Evolutionary conservation across 2,113 vertebrate genomes (phyloP).

Genomic region (Acrocephalus arundinaceus): DNA sequence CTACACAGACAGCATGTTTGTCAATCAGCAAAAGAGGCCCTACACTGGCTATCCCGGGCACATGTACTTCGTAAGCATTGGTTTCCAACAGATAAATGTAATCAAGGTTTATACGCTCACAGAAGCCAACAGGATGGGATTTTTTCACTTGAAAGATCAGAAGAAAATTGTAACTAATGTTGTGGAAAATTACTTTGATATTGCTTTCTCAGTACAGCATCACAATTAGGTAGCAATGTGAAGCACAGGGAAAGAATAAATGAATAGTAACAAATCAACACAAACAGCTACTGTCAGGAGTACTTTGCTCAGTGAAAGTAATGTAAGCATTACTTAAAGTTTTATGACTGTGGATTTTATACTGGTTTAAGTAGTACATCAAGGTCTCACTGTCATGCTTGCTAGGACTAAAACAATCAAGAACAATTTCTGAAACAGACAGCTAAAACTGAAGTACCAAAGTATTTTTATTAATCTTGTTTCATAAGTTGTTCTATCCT

Average conservation of each 20-base stretch:
- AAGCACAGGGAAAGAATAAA: slow-evolving; percentile 75
- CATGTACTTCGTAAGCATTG: slow-evolving; percentile 66
- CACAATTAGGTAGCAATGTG: slow-evolving; percentile 82
- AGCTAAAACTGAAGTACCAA: slow-evolving; percentile 17
- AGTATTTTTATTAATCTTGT: slow-evolving; percentile 50
- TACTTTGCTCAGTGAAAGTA: slow-evolving; percentile 80
- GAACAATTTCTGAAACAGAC: not conserved
- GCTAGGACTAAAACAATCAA: slow-evolving; percentile 26
- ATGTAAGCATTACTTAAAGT: slow-evolving; percentile 82
- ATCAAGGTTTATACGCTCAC: slow-evolving; percentile 80
- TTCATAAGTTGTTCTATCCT: slow-evolving; percentile 11
- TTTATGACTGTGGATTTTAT: slow-evolving; percentile 71
- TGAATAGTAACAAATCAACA: slow-evolving; percentile 86
- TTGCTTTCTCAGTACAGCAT: slow-evolving; percentile 85
- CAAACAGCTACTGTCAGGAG: slow-evolving; percentile 83
- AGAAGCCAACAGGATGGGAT: slow-evolving; percentile 80
- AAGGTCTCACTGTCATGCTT: slow-evolving; percentile 27
- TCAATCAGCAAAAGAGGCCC: slow-evolving; percentile 26
- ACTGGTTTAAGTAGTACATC: slow-evolving; percentile 61
- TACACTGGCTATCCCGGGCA: slow-evolving; percentile 5
- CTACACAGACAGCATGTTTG: not conserved
- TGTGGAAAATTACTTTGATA: slow-evolving; percentile 89
- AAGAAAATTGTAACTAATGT: slow-evolving; percentile 85
- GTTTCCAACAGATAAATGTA: slow-evolving; percentile 80
- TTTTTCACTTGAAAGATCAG: slow-evolving; percentile 84